Base-by-base conservation (phyloP, 1,140 invertebrate genomes). In the Aphaenogaster floridana region DNA sequence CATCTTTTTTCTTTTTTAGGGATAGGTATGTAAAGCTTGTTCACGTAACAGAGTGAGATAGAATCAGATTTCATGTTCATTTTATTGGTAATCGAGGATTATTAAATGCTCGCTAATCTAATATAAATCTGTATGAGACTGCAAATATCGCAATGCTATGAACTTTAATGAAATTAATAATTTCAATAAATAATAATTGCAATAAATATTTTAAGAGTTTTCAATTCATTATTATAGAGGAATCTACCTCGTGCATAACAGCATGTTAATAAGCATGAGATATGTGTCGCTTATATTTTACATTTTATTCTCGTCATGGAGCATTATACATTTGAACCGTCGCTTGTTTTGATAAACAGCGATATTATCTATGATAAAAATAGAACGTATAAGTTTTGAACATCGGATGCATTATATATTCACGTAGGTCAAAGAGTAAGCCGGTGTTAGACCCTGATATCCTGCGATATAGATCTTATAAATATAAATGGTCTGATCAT, bases 401-500 rank as follows among this genome's bases (percentile, higher is more conserved):
- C 86, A 28, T 28, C 28, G 86, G 59, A 88, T 79, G 52, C 50
- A 91, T 91, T 90, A 91, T 88, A 90, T 89, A 86, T 90, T 91
- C 81, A 36, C 63, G 69, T 57, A 71, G 86, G 89, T 90, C 90
- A 91, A 86, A 83, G 89, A 80, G 88, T 59, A 81, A 42, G 28
- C 15, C 54, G 28, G 15, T 45, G 71, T 84, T 81, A 63, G 39
- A 79, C 78, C 80, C 81, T 86, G 88, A 85, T 87, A 83, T 80
- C 64, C 54, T 68, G 57, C 85, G 91, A 94, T 93, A 91, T 90
- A 80, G 89, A 93, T 93, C 93, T 94, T 91, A 93, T 92, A 93
- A 94, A 94, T 94, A 93, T 92, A 93, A 89, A 94, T 93, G 89
- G 80, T 91, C 89, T 86, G 87, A 91, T 93, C 86, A 89, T 89